Percentiles rank a stretch among this genome's conserved stretches.
phyloP scores from a whole-genome alignment of 2,888 invertebrate genomes.

The Trimorus sp. region DNA sequence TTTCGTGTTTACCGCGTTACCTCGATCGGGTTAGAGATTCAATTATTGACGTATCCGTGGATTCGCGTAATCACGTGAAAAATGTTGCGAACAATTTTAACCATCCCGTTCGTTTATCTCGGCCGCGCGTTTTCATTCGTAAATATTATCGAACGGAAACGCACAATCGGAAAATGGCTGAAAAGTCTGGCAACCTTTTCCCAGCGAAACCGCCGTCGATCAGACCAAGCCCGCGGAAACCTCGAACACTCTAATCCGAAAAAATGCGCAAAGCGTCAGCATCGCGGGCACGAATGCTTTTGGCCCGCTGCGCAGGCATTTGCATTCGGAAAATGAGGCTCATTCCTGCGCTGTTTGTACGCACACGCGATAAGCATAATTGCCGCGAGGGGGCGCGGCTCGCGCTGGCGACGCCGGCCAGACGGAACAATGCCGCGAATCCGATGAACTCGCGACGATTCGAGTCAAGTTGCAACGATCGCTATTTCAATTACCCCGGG shows the following conservation, averaged over 20 bases:
- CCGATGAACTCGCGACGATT: slow-evolving; percentile 53
- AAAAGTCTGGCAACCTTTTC: not conserved
- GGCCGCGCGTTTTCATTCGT: too few species aligned
- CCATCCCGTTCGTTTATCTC: too few species aligned
- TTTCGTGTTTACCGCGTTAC: not conserved
- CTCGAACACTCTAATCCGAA: not conserved
- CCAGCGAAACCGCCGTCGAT: slow-evolving; percentile 7
- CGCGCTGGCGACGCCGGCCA: slow-evolving; percentile 21
- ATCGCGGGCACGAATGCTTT: slow-evolving; percentile 5
- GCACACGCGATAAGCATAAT: slow-evolving; percentile 37
- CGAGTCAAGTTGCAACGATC: slow-evolving; percentile 50
- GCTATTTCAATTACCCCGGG: slow-evolving; percentile 55
- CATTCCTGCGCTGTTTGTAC: slow-evolving; percentile 30
- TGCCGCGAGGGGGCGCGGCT: slow-evolving; percentile 17
- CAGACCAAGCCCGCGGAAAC: not conserved
- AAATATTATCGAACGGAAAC: too few species aligned
- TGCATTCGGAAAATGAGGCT: slow-evolving; percentile 42
- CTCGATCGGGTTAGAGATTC: not conserved
- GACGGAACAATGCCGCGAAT: slow-evolving; percentile 50
- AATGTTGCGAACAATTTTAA: too few species aligned
- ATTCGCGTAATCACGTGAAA: not conserved
- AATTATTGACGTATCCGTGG: not conserved
- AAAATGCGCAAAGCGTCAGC: slow-evolving; percentile 23
- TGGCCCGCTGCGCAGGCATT: slow-evolving; percentile 9
- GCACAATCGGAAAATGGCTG: too few species aligned